Base-by-base conservation (phyloP, 2,888 invertebrate species). In the Volucella zonaria region DNA sequence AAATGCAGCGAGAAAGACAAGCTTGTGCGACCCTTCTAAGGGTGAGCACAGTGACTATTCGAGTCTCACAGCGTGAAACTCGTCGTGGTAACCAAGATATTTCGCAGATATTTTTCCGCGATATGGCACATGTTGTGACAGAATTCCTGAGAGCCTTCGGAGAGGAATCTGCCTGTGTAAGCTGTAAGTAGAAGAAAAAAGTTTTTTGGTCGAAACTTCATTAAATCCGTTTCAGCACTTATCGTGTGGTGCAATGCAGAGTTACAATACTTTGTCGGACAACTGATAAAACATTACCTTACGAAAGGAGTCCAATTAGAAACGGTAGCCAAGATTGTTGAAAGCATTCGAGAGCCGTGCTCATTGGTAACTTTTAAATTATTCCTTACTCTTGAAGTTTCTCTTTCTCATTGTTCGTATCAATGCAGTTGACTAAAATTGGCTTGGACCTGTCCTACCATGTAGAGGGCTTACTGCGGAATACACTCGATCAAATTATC, bases 371-470 rank as follows among this genome's bases (percentile, higher is more conserved):
- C 15, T 61, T n/a, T 47, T 31, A 11, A n/a, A 40, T n/a, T 40
- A n/a, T 43, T 9, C 6, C 45, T 45, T 8, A n/a, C 6, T 15
- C 4, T 58, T 58, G n/a, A 66, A 23, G 3, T 31, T 40, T 49
- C 4, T 18, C 1, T 45, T 42, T 15, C n/a, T 40, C 1, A 58
- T 23, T 54, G 67, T 70, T n/a, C 38, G 8, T 73, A 42, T 31
- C 31, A 31, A 31, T 6, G 3, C 49, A 89, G 88, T 92, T 93
- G 89, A 95, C 93, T 89, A 93, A 94, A 89, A 93, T 94, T 88
- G 99, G 99, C 1, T 93, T 99, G 88, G 99, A 99, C 92, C 93
- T 99, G 78, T 95, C 96, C 87, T 99, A 98, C 91, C 96, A 97
- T 90, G 93, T 99, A 88, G 97, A 98, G 90, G 96, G 96, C 31